Base-by-base conservation (phyloP, 2,888 invertebrate species). In the Spatulosminthurus flaviceps region DNA sequence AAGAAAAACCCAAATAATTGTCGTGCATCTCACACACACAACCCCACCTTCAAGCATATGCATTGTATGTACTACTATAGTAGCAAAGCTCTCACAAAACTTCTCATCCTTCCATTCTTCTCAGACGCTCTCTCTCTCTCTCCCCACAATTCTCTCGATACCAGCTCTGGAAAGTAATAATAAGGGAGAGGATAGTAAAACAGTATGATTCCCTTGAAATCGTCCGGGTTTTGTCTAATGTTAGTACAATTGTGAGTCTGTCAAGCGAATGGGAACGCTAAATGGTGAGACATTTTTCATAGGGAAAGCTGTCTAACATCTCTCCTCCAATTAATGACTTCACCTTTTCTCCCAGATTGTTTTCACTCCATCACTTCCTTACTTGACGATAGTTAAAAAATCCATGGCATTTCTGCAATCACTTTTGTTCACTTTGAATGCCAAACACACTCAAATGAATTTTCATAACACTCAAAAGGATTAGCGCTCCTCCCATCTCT, bases 161-260 rank as follows among this genome's bases (percentile, higher is more conserved):
- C 51, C 16, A 51, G 51, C 19, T n/a, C n/a, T n/a, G n/a, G n/a
- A n/a, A n/a, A n/a, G n/a, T n/a, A n/a, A n/a, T n/a, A n/a, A n/a
- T n/a, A 51, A 51, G 16, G 16, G 9, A 51, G 51, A 51, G 19
- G 16, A 4, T 7, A 34, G 34, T 7, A n/a, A 16, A 51, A 16
- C 51, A 51, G n/a, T 51, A 2, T 51, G 19, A 64, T 9, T 64
- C 64, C 64, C 64, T 64, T 9, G 64, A 64, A 19, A 26, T 64
- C 26, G 64, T 64, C 64, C 13, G 64, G 11, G 64, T 24, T 64
- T 64, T 64, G 64, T 64, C 24, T 64, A 64, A 24, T 64, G 64
- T 64, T 64, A 51, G 51, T 51, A 64, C 64, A 64, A 64, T 64
- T 22, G 21, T 64, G 64, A 64, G 64, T 64, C n/a, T n/a, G 64